These are phyloP conservation scores for Xestobium rufovillosum DNA, from an alignment of 2,888 invertebrate genomes.

Conservation along the genomic window DNA sequence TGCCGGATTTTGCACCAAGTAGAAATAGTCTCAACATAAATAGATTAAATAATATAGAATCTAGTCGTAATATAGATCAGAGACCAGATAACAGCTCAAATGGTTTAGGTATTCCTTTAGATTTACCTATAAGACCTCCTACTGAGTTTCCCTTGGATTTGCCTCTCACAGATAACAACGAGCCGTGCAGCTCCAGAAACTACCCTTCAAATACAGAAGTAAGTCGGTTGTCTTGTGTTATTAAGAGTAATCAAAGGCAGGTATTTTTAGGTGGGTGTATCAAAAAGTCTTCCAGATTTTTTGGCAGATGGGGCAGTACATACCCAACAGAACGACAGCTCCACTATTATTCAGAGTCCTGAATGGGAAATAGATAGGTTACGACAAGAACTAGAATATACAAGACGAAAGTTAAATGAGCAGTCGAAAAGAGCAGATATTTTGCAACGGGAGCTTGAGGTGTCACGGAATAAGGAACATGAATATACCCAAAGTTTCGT, in stretches of 20 bases:
- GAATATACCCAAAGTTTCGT: slow-evolving; percentile 49
- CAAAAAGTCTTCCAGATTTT: slow-evolving; percentile 61
- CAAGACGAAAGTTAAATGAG: slow-evolving; percentile 48
- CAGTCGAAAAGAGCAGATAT: slow-evolving; percentile 48
- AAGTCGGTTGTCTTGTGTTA: no score
- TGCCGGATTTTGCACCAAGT: slow-evolving; percentile 60
- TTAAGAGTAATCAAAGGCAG: no score
- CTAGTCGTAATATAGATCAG: slow-evolving; percentile 25
- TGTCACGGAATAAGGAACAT: slow-evolving; percentile 46
- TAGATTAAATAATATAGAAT: slow-evolving; percentile 14
- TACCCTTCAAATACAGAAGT: no score
- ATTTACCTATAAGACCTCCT: slow-evolving; percentile 36
- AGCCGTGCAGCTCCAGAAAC: no score
- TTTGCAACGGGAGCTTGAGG: slow-evolving; percentile 48
- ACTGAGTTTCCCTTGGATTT: slow-evolving; percentile 41
- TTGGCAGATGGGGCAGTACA: slow-evolving; percentile 61
- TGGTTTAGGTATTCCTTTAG: slow-evolving; percentile 32
- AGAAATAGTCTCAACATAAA: slow-evolving; percentile 20
- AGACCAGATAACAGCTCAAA: slow-evolving; percentile 22
- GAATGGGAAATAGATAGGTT: slow-evolving; percentile 44
- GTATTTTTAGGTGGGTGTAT: slow-evolving; percentile 40
- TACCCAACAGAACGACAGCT: slow-evolving; percentile 31
- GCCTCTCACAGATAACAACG: slow-evolving; percentile 28
- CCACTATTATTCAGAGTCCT: slow-evolving; percentile 30
- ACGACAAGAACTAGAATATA: slow-evolving; percentile 49